Conservation (phyloP, 2,113 vertebrate genomes). For the Talpa occidentalis region DNA sequence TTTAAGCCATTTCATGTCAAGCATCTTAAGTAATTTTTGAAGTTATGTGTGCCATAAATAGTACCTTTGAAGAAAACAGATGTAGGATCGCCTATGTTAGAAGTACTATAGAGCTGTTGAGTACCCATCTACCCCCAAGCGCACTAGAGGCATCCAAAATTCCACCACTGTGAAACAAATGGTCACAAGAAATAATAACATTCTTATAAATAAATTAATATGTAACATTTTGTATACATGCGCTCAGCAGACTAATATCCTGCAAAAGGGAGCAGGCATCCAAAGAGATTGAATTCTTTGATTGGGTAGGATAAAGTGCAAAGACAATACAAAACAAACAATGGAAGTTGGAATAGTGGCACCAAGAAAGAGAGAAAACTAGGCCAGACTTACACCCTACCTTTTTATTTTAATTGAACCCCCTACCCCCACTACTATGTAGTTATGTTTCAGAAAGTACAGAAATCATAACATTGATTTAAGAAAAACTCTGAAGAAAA, state of each 20-base stretch:
- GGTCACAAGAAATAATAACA: not conserved
- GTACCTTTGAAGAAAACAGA: not conserved
- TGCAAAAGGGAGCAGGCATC: not conserved
- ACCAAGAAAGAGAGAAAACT: not conserved
- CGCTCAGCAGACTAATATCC: not conserved
- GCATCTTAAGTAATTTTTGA: not conserved
- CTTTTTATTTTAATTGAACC: not conserved
- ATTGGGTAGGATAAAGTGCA: not conserved
- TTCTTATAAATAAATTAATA: not conserved
- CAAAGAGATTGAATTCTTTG: not conserved
- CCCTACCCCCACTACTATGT: not conserved
- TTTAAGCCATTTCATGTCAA: not conserved
- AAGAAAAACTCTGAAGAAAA: not conserved
- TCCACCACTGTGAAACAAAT: not conserved
- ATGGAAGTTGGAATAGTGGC: not conserved
- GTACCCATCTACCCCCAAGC: not conserved
- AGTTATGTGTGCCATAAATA: not conserved
- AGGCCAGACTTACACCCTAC: fast-evolving
- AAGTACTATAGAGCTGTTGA: not conserved
- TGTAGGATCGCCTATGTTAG: not conserved
- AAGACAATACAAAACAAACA: not conserved
- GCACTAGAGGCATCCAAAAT: not conserved
- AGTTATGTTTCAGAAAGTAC: not conserved
- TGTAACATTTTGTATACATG: too few relatives aligned
- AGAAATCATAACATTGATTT: not conserved